Conservation (phyloP, 2,797 vertebrate genomes). For the Synaphobranchus kaupii region DNA sequence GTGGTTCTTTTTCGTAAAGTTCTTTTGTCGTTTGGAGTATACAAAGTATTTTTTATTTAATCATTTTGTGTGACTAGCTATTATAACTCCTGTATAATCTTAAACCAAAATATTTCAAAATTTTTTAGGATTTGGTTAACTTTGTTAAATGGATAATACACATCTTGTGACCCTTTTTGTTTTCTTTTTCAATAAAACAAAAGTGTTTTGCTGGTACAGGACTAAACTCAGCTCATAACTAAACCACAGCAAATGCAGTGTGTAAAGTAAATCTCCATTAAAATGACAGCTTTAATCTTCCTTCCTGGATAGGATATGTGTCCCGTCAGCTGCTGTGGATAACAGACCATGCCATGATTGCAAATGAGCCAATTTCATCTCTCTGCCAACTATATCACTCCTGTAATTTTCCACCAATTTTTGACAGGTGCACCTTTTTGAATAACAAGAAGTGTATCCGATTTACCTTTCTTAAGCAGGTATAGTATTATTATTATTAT, state of each 20-base stretch:
- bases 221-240: background rate
- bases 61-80: too few species aligned
- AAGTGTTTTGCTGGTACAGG: background rate
- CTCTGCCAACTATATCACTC: background rate
- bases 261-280: conserved; percentile 1
- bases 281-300: conserved; percentile 16
- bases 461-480: background rate
- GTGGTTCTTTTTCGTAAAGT: too few species aligned
- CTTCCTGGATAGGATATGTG: background rate
- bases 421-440: background rate
- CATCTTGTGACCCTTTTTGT: background rate
- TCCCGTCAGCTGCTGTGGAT: background rate
- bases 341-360: background rate
- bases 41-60: background rate
- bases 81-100: too few species aligned
- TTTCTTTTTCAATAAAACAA: background rate
- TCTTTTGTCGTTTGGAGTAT: too few species aligned
- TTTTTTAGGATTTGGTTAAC: background rate
- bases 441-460: background rate
- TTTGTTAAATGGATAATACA: background rate
- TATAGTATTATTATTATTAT: background rate
- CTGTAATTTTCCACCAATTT: background rate
- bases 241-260: background rate
- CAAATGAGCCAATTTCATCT: background rate
- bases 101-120: too few species aligned